Base-by-base conservation (phyloP, 2,797 vertebrate genomes). In the Tolypeutes matacus region DNA sequence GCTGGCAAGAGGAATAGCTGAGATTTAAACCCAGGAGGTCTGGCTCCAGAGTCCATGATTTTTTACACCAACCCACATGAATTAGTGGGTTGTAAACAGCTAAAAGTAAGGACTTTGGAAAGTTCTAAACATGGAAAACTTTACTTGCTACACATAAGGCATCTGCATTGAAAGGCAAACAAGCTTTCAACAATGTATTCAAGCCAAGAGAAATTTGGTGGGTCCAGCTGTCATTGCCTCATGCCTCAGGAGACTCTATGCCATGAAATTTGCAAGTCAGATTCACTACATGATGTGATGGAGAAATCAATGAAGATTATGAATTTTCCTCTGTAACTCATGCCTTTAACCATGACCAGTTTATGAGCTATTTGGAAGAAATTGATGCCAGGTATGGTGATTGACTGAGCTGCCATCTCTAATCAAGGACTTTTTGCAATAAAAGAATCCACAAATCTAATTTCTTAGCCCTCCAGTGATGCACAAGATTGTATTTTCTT, bases 191-290 rank as follows among this genome's bases (percentile, higher is more conserved):
- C 67, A 95, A 82, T 42, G 27, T 69, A 69, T 91, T 89, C 53
- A 88, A 94, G 60, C 67, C 89, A 89, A 93, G 75, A 94, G 69
- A 72, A 95, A 83, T 75, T 86, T 88, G 83, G 86, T 83, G 83
- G 75, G 75, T 17, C 73, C 83, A 89, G 58, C 86, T 94, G 83
- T 91, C 86, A 80, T 56, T 53, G 39, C 75, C 11, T 72, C 39
- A 65, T 89, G 82, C 42, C 75, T 92, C 51, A 64, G 70, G 42
- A 73, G 39, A 73, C 13, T 14, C 60, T 67, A n/a, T 62, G 42
- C 58, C 64, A 86, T 27, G 83, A 89, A 87, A 84, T 92, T 94
- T 92, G 36, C 69, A 95, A 80, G 42, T 95, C 53, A 1, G 4
- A 46, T 89, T 94, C 86, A 80, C 60, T 53, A 76, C 27, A 56